phyloP scores from a whole-genome alignment of 1,140 invertebrate species.

The Neodiprion lecontei region DNA sequence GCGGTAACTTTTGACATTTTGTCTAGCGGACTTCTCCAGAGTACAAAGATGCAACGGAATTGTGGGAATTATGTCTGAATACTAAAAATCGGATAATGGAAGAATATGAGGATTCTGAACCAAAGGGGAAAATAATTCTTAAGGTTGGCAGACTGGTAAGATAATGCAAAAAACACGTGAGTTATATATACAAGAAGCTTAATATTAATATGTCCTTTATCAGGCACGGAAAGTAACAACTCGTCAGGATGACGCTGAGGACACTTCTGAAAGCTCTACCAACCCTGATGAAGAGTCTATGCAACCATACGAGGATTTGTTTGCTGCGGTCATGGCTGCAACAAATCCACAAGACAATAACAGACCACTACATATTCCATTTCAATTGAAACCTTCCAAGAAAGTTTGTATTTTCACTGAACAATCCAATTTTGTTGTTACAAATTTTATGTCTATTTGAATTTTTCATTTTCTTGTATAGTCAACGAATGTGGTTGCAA shows the following conservation, averaged over 20 bases:
- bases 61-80: conserved; percentile 83
- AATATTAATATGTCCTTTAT: conserved; percentile 8
- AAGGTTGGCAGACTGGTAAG: conserved; percentile 65
- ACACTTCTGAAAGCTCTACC: conserved; percentile 75
- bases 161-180: conserved; percentile 20
- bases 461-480: too few species aligned
- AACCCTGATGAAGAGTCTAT: conserved; percentile 75
- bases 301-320: conserved; percentile 79
- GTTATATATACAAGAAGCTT: neutral
- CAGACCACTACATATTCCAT: conserved; percentile 80
- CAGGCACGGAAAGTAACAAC: conserved; percentile 58
- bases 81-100: conserved; percentile 62
- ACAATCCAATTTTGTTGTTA: neutral
- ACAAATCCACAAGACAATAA: conserved; percentile 82
- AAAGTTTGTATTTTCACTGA: conserved; percentile 56
- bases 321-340: conserved; percentile 81
- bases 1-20: too few species aligned
- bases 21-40: conserved; percentile 78
- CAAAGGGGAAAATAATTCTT: conserved; percentile 67
- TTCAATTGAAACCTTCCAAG: conserved; percentile 90
- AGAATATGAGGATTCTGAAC: conserved; percentile 61
- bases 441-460: neutral
- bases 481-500: too few species aligned
- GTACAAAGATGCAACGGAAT: conserved; percentile 87
- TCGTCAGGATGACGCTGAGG: conserved; percentile 65